A percentile compares a stretch with the other conserved stretches of the same genome.
Evolutionary conservation across 37 sponge, comb jelly and placozoan genomes (phyloP).

Genomic region (Eunapius fragilis): DNA sequence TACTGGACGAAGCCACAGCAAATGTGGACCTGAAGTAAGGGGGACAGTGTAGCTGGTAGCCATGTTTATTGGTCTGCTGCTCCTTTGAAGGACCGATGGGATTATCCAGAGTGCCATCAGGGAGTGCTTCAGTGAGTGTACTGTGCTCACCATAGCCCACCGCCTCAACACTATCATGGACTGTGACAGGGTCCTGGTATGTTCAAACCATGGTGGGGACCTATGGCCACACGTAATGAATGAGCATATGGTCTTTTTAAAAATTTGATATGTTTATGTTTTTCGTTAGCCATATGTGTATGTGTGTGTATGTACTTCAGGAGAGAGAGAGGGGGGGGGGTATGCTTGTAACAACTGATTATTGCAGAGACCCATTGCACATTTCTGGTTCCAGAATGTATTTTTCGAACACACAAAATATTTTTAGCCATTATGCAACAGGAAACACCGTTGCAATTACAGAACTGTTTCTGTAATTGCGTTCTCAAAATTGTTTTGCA

Average conservation of each 20-base stretch:
- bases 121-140: slow-evolving; percentile 76
- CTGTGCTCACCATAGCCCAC: slow-evolving; percentile 92
- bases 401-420: too few species aligned
- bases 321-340: background rate
- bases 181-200: slow-evolving; percentile 79
- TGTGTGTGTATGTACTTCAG: too few species aligned
- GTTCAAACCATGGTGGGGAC: background rate
- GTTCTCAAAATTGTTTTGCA: too few species aligned
- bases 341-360: background rate
- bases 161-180: slow-evolving; percentile 95
- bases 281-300: background rate
- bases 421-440: too few species aligned
- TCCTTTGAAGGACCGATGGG: slow-evolving; percentile 77
- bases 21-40: slow-evolving; percentile 79
- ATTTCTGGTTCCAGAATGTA: too few species aligned
- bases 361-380: too few species aligned
- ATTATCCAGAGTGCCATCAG: slow-evolving; percentile 84
- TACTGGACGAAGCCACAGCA: slow-evolving; percentile 92
- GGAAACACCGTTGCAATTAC: too few species aligned
- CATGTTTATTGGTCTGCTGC: too few species aligned
- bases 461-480: too few species aligned
- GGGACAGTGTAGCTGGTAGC: background rate
- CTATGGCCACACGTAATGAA: too few species aligned
- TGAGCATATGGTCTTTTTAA: background rate
- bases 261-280: background rate